Base-by-base conservation (phyloP, 2,113 vertebrate genomes). In the Nerophis lumbriciformis region DNA sequence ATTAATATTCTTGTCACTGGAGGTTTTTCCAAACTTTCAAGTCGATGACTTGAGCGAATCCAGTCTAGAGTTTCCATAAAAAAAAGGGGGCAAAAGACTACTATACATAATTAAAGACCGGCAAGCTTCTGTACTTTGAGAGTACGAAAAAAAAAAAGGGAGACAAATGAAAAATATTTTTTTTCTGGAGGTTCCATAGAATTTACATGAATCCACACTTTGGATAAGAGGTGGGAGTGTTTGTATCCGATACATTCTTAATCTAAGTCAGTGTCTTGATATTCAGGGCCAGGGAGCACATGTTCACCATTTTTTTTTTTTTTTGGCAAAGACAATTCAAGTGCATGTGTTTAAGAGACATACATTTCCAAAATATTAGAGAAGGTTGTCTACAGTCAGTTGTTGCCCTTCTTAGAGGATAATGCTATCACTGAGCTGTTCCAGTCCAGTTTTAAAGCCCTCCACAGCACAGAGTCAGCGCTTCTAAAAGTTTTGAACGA, bases 1-100 rank as follows among this genome's bases (percentile, higher is more conserved):
- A 99, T 98, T 98, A 97, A 97, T 97, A 98, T 98, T 98, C 96
- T 92, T 96, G 94, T 97, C 96, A 97, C 94, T 94, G 88, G 92
- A 93, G 94, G 92, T 92, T 93, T 95, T 94, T 28, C 28, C 92
- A 95, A 98, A 99, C 93, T 98, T 97, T 98, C 95, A 94, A 98
- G 93, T 92, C 92, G 92, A 94, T 89, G 87, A 90, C 93, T 93
- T 93, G 94, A 96, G 91, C 90, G 93, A 93, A 95, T 94, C 93
- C 90, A 94, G 89, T 90, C 91, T 93, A 85, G 93, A 92, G 92
- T 94, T 94, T 90, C 90, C 87, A 90, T 94, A 12, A 45, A 89
- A 94, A 28, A 94, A 94, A 90, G 91, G 91, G 55, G 91, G 92
- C 88, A 92, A 92, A 92, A 92, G 90, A 94, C 93, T 93, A 95